Evolutionary conservation across 2,888 invertebrate species (phyloP).

Genomic region (Hipparchia semele): DNA sequence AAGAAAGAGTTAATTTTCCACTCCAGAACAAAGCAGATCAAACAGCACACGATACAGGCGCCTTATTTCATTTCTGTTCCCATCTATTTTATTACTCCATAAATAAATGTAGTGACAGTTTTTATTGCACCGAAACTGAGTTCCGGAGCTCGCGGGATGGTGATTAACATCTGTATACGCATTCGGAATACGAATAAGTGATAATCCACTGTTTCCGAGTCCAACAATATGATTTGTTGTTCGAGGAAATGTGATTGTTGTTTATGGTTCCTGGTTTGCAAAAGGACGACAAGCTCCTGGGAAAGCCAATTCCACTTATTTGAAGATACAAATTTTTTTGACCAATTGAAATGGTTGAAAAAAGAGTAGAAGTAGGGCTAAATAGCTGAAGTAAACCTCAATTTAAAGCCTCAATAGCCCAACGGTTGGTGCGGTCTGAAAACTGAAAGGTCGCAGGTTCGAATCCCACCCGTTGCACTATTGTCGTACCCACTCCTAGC

Average conservation of each 20-base stretch:
- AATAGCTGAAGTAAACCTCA: no score
- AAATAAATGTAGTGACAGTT: conserved; percentile 76
- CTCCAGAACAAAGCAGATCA: conserved; percentile 22
- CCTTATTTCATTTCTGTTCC: conserved; percentile 51
- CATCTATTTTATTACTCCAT: conserved; percentile 73
- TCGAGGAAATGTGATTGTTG: conserved; percentile 19
- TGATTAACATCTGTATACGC: conserved; percentile 68
- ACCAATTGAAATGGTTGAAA: no score
- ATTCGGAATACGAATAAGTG: conserved; percentile 62
- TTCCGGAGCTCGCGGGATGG: conserved; percentile 60
- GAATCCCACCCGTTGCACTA: no score
- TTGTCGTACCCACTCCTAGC: no score
- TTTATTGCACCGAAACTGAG: conserved; percentile 69
- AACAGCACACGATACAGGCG: conserved; percentile 21
- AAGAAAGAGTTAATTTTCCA: conserved; percentile 17
- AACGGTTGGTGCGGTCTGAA: no score
- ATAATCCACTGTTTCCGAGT: conserved; percentile 48
- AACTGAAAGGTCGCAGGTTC: no score
- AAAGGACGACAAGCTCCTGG: not conserved
- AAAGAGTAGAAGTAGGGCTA: no score
- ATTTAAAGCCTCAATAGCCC: no score
- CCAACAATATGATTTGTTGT: conserved; percentile 39
- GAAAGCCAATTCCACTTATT: not conserved
- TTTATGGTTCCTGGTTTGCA: conserved; percentile 15
- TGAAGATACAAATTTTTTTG: no score